Evolutionary conservation across 2,888 invertebrate genomes (phyloP).

Genomic region (Pseudoips prasinana): DNA sequence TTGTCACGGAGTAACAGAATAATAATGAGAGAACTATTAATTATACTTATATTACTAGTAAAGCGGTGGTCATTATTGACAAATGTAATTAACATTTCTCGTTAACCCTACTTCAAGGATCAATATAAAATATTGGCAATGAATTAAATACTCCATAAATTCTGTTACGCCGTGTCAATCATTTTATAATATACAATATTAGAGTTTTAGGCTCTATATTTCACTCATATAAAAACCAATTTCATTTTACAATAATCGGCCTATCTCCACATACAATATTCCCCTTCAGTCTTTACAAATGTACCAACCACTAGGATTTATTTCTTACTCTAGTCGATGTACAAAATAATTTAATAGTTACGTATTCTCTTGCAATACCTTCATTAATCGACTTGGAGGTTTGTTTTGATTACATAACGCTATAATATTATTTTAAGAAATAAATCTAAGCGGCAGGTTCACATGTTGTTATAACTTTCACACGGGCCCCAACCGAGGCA

Average conservation of each 20-base stretch:
- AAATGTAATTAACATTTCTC: no score
- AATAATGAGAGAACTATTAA: no score
- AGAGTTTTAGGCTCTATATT: slow-evolving; percentile 39
- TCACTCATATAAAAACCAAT: slow-evolving; percentile 45
- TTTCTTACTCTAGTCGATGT: slow-evolving; percentile 4
- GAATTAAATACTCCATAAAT: neutral
- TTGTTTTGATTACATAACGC: neutral
- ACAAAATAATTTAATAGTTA: no score
- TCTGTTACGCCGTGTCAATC: slow-evolving; percentile 19
- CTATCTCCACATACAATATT: slow-evolving; percentile 41
- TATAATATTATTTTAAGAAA: slow-evolving; percentile 3
- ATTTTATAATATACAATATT: slow-evolving; percentile 25
- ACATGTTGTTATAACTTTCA: slow-evolving; percentile 46
- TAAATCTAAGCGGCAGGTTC: slow-evolving; percentile 16
- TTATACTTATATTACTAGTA: no score
- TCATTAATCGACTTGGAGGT: no score
- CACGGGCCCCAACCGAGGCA: slow-evolving; percentile 30
- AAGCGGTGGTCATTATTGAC: neutral
- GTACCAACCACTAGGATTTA: slow-evolving; percentile 21
- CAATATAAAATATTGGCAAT: slow-evolving; percentile 4
- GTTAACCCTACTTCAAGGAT: neutral
- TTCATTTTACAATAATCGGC: slow-evolving; percentile 35
- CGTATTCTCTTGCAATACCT: no score
- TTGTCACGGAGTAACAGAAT: slow-evolving; percentile 21
- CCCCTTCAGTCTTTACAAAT: slow-evolving; percentile 62